Evolutionary conservation across 1,140 invertebrate species (phyloP).

Genomic region (Diprion similis): DNA sequence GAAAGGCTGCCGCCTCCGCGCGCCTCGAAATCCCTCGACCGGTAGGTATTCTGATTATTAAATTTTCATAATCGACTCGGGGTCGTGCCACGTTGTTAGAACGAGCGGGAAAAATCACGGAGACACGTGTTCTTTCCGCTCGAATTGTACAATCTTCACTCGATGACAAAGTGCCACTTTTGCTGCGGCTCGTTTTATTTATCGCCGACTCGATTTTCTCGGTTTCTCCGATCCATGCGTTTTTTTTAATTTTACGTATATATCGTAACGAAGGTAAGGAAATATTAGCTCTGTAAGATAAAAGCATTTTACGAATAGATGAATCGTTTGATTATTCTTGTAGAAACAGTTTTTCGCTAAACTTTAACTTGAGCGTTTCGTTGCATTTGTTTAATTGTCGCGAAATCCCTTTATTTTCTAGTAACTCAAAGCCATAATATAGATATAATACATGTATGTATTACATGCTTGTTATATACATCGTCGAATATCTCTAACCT

Average conservation of each 20-base stretch:
- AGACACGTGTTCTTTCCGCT: not conserved
- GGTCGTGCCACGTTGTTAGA: not conserved
- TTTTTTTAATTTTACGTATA: not conserved
- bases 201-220: not conserved
- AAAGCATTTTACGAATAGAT: too few species aligned
- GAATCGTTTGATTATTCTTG: too few species aligned
- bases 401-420: too few species aligned
- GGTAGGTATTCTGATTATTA: not conserved
- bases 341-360: too few species aligned
- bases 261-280: not conserved
- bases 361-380: too few species aligned
- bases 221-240: not conserved
- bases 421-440: too few species aligned
- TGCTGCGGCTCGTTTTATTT: not conserved
- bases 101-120: not conserved
- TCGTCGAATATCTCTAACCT: not conserved
- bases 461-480: not conserved
- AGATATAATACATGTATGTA: too few species aligned
- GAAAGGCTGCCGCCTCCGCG: too few species aligned
- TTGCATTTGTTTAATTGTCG: too few species aligned
- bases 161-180: slow-evolving; percentile 7
- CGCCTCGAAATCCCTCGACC: too few species aligned
- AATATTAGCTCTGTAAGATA: too few species aligned
- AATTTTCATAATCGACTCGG: not conserved
- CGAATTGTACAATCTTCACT: not conserved